These are phyloP conservation scores for Xanthostigma xanthostigma DNA, from an alignment of 2,888 invertebrate species.

Conservation along the genomic window DNA sequence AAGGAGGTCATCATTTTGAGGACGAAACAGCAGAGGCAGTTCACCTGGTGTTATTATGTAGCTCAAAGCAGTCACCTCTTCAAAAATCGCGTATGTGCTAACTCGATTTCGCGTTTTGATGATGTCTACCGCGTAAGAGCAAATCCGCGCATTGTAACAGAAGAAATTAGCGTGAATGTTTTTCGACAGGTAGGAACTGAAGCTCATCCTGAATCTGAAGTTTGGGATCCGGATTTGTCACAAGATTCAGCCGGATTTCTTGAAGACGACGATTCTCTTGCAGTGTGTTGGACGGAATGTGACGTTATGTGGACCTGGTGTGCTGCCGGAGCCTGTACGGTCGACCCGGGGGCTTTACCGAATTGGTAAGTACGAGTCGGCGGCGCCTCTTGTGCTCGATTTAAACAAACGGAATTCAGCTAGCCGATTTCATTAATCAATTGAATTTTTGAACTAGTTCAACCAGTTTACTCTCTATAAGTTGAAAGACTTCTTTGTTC, in stretches of 20 bases:
- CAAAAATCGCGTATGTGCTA: too few species aligned
- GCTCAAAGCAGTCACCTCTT: too few species aligned
- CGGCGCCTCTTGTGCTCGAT: constrained; percentile 1
- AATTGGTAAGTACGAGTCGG: constrained; percentile 46
- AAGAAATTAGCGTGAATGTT: background rate
- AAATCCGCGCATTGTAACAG: background rate
- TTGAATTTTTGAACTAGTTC: too few species aligned
- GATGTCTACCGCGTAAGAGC: background rate
- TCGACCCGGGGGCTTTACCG: constrained; percentile 57
- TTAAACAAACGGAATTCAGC: background rate
- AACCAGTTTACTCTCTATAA: too few species aligned
- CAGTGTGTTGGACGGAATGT: constrained; percentile 64
- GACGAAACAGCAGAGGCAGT: too few species aligned
- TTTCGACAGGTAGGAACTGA: constrained; percentile 46
- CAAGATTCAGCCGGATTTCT: constrained; percentile 64
- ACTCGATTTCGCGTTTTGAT: background rate
- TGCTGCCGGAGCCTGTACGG: constrained; percentile 61
- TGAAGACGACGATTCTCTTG: constrained; percentile 61
- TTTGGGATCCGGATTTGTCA: constrained; percentile 56
- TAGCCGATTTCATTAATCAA: background rate
- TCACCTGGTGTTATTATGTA: too few species aligned
- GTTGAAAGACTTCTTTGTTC: too few species aligned
- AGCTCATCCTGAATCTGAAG: constrained; percentile 74
- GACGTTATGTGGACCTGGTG: constrained; percentile 71
- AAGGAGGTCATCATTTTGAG: too few species aligned